Conservation (phyloP, 2,888 invertebrate species). For the Amphipoea lucens region DNA sequence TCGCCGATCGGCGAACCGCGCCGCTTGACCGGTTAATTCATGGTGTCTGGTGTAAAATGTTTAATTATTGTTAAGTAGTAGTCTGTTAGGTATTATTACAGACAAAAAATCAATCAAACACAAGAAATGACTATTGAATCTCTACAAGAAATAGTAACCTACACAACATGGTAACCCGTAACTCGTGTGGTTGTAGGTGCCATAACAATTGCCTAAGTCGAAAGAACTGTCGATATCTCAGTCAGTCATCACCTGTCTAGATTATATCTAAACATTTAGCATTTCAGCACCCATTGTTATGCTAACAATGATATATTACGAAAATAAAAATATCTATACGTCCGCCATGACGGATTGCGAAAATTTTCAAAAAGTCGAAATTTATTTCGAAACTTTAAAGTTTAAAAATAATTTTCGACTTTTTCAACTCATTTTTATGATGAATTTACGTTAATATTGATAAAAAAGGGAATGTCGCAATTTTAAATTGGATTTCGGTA, state of each 20-base stretch:
- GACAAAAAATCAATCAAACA: no score
- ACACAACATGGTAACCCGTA: not conserved
- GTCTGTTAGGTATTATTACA: no score
- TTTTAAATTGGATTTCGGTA: not conserved
- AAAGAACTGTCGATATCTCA: constrained; percentile 60
- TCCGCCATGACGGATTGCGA: constrained; percentile 29
- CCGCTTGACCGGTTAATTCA: no score
- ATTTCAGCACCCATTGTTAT: constrained; percentile 64
- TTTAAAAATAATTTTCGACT: not conserved
- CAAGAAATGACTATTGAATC: no score
- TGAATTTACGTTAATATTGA: not conserved
- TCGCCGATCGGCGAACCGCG: no score
- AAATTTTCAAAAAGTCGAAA: constrained; percentile 12
- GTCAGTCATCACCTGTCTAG: constrained; percentile 56
- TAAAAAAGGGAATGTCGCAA: not conserved
- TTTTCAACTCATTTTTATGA: not conserved
- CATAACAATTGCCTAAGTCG: constrained; percentile 35
- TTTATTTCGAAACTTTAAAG: not conserved
- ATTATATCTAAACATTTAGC: constrained; percentile 60
- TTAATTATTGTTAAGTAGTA: no score
- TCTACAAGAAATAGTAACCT: not conserved
- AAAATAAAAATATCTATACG: constrained; percentile 36
- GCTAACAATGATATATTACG: constrained; percentile 62
- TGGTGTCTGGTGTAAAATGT: not conserved
- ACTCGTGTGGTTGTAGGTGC: constrained; percentile 8